Evolutionary conservation across 1,140 invertebrate genomes (phyloP).

Genomic region (Elymnias hypermnestra): DNA sequence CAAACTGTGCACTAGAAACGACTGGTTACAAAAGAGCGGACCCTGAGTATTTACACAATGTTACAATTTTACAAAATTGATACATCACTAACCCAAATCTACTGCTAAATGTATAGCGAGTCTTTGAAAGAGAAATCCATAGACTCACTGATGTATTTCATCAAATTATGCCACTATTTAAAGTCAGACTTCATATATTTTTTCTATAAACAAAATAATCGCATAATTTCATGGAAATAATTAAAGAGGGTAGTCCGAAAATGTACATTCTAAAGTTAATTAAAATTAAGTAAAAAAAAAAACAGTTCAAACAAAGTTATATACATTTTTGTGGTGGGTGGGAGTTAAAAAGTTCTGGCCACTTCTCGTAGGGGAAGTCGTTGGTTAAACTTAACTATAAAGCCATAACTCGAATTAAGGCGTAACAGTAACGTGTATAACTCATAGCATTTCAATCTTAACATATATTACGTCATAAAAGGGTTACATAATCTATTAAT

Average conservation of each 20-base stretch:
- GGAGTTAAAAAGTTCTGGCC: constrained; percentile 64
- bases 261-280: constrained; percentile 43
- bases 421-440: too few relatives aligned
- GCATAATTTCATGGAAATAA: neutral
- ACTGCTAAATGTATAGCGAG: constrained; percentile 48
- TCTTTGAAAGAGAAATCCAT: constrained; percentile 23
- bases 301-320: constrained; percentile 67
- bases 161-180: neutral
- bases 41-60: constrained; percentile 65
- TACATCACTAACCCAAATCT: constrained; percentile 58
- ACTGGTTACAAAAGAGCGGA: constrained; percentile 38
- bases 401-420: too few relatives aligned
- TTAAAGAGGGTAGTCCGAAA: too few relatives aligned
- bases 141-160: neutral
- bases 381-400: constrained; percentile 33
- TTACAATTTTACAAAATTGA: constrained; percentile 54
- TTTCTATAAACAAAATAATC: too few relatives aligned
- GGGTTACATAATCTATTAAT: constrained; percentile 1
- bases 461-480: constrained; percentile 5
- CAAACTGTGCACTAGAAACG: constrained; percentile 38
- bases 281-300: constrained; percentile 50
- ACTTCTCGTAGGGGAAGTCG: constrained; percentile 50
- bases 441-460: neutral
- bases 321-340: constrained; percentile 70
- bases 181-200: too few relatives aligned